phyloP scores from a whole-genome alignment of 92 coral and sea anemone genomes.

The Muricea muricata region DNA sequence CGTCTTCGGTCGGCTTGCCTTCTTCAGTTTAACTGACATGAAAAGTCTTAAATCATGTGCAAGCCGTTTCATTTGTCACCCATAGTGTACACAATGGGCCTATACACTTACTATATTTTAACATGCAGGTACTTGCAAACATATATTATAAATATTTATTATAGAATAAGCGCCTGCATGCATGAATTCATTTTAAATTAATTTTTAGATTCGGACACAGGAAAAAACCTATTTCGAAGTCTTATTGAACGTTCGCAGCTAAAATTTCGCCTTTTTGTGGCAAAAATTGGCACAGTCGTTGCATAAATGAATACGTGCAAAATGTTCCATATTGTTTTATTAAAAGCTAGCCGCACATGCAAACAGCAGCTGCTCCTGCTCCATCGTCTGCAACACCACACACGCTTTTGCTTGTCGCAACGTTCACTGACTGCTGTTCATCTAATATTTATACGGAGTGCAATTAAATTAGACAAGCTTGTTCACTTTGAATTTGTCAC shows the following conservation, averaged over 20 bases:
- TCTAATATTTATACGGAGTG: too few species aligned
- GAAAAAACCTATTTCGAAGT: background rate
- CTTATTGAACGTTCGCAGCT: background rate
- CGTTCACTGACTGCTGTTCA: too few species aligned
- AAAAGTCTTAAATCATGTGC: background rate
- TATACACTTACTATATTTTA: too few species aligned
- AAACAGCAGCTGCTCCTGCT: background rate
- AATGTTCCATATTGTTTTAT: background rate
- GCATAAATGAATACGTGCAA: background rate
- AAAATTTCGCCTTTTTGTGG: background rate
- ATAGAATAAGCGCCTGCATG: background rate
- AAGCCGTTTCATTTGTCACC: too few species aligned
- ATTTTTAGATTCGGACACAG: background rate
- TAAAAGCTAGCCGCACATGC: background rate
- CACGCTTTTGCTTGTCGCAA: too few species aligned
- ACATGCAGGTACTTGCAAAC: background rate
- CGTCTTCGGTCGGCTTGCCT: too few species aligned
- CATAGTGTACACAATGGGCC: too few species aligned
- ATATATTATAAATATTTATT: background rate
- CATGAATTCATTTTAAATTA: background rate
- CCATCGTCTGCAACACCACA: background rate
- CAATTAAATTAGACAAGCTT: too few species aligned
- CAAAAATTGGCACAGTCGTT: background rate
- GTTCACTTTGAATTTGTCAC: too few species aligned
- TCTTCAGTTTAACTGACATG: too few species aligned